Evolutionary conservation across 1,140 invertebrate genomes (phyloP), one percentile per base, ranked within the genome.

Genomic region (Philotrypesis tridentata): DNA sequence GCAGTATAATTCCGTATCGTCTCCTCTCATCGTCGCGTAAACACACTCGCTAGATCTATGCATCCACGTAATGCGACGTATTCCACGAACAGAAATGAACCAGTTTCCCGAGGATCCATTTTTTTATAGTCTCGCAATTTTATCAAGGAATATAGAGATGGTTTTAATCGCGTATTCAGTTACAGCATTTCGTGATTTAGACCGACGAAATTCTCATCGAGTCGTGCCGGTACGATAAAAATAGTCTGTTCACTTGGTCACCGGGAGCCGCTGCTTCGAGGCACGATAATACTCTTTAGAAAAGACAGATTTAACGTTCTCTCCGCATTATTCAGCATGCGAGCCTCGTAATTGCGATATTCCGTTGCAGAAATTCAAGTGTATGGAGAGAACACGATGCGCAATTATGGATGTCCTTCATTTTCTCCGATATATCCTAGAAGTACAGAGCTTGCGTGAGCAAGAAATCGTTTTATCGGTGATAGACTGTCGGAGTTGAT

Each of bases 281-380:
- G 43, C 21, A 55, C 48, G 17, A 55, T 55, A 55, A 55, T 63
- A 33, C 14, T 75, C 48, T 75, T 75, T 31, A 12, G 63, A 75
- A n/a, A 67, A n/a, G 21, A 25, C 23, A 33, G 40, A n/a, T n/a
- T n/a, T n/a, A n/a, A n/a, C n/a, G n/a, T n/a, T n/a, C n/a, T n/a
- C n/a, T n/a, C 33, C 11, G 23, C 7, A n/a, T 29, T 21, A 37
- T 37, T 79, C 29, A 5, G 17, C 79, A 81, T 76, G 80, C 80
- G 21, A 81, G 55, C 48, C 29, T 71, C 33, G 21, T 76, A 81
- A 81, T 81, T 75, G 71, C 25, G 27, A 74, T 76, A 81, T 81
- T 81, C 43, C 48, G 31, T 75, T 75, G 75, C 79, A 73, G 37
- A 75, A 81, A 68, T 31, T 65, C 61, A 33, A 68, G 60, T 29